Conservation (phyloP, 2,888 invertebrate species). For the Eugnorisma glareosa region DNA sequence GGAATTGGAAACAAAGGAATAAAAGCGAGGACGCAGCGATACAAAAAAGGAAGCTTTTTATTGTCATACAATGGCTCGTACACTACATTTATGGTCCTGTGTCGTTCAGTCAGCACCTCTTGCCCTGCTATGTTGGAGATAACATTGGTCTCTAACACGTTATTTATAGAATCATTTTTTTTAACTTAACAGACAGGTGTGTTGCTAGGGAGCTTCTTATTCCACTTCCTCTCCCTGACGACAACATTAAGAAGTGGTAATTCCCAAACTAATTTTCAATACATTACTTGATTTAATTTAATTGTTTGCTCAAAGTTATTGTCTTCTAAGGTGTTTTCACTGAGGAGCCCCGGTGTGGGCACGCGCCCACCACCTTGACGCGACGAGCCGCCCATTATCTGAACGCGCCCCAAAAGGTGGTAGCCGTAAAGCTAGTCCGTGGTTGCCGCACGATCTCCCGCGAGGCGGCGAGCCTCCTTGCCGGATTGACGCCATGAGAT, state of each 20-base stretch:
- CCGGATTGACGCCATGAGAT: too few species aligned
- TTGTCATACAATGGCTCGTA: slow-evolving; percentile 45
- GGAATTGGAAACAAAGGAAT: slow-evolving; percentile 57
- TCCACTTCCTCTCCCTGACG: neutral
- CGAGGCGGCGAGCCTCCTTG: too few species aligned
- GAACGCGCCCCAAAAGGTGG: too few species aligned
- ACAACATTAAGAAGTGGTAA: neutral
- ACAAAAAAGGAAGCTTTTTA: slow-evolving; percentile 55
- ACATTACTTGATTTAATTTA: neutral
- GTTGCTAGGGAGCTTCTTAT: neutral
- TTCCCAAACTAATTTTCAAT: neutral
- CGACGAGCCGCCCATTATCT: too few species aligned
- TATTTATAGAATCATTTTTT: neutral
- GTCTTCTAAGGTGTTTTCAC: neutral
- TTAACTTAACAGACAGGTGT: neutral
- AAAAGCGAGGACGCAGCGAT: slow-evolving; percentile 47
- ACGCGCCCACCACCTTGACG: too few species aligned
- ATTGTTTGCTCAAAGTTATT: neutral
- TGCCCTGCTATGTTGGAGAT: neutral
- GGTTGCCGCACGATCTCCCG: too few species aligned
- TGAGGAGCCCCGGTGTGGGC: too few species aligned
- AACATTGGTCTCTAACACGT: neutral
- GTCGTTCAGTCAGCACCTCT: slow-evolving; percentile 30
- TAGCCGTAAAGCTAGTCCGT: too few species aligned
- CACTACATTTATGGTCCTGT: slow-evolving; percentile 36